Conservation (phyloP, 2,797 vertebrate genomes). For the Lindbergichthys nudifrons region DNA sequence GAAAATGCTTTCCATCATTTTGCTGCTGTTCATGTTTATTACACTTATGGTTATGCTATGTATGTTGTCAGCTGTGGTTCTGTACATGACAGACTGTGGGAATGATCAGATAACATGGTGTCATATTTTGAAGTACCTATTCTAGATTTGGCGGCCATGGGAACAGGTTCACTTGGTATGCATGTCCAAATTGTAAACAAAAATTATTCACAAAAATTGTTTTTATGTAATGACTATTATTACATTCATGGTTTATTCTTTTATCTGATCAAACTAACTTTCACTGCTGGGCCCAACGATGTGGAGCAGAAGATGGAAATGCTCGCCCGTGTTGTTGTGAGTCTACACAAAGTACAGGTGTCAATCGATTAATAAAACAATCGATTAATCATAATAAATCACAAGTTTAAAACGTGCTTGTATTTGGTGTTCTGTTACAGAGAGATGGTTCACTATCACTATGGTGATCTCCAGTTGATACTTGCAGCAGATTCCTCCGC, state of each 20-base stretch:
- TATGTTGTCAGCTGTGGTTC: conserved; percentile 15
- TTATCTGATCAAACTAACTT: conserved; percentile 12
- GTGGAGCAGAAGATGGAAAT: no score
- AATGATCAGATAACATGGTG: conserved; percentile 64
- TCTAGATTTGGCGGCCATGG: conserved; percentile 49
- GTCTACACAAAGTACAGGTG: no score
- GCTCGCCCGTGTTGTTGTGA: no score
- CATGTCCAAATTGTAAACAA: conserved; percentile 8
- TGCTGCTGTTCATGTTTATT: conserved; percentile 29
- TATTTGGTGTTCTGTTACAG: no score
- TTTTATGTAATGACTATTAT: no score
- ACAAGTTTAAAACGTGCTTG: no score
- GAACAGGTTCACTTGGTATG: conserved; percentile 45
- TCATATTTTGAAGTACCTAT: conserved; percentile 37
- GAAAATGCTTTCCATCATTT: conserved; percentile 29
- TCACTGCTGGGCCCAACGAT: neutral
- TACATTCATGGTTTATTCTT: conserved; percentile 14
- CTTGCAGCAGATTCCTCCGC: no score
- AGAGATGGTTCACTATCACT: no score
- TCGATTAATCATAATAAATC: no score
- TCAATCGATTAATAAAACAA: no score
- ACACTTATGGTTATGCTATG: conserved; percentile 17
- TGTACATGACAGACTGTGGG: conserved; percentile 56
- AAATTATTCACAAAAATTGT: no score
- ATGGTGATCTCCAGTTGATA: no score